These are phyloP conservation scores for Mycetomoellerius zeteki DNA, from an alignment of 1,140 invertebrate genomes.

Conservation along the genomic window DNA sequence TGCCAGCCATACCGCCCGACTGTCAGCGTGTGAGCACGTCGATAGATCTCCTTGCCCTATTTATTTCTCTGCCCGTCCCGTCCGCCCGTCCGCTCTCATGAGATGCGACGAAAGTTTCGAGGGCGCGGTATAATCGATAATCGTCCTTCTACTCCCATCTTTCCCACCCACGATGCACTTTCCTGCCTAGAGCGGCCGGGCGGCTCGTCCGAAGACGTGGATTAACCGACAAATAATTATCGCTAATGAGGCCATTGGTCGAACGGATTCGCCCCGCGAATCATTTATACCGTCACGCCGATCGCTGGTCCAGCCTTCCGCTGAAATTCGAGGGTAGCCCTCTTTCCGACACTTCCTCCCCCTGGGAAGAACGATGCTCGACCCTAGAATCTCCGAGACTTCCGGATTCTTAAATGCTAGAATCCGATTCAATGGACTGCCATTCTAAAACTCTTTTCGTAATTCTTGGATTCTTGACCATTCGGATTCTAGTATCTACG, in stretches of 20 bases:
- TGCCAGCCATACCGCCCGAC: slow-evolving; percentile 13
- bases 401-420: not conserved
- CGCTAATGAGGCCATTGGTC: slow-evolving; percentile 65
- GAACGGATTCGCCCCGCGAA: slow-evolving; percentile 67
- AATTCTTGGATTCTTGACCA: not conserved
- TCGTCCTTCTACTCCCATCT: not conserved
- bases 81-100: slow-evolving; percentile 35
- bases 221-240: slow-evolving; percentile 42
- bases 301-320: slow-evolving; percentile 32
- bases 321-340: not conserved
- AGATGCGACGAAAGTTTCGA: slow-evolving; percentile 55
- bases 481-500: not conserved
- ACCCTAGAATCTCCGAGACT: not conserved
- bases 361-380: not conserved
- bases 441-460: not conserved
- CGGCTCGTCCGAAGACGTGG: slow-evolving; percentile 46
- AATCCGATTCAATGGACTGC: slow-evolving; percentile 6
- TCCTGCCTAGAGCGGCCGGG: not conserved
- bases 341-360: not conserved
- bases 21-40: slow-evolving; percentile 55
- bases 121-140: slow-evolving; percentile 57
- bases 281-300: slow-evolving; percentile 21
- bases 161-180: not conserved
- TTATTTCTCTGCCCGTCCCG: slow-evolving; percentile 34
- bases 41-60: slow-evolving; percentile 58